Evolutionary conservation across 2,113 vertebrate species (phyloP).

Genomic region (Zosterops borbonicus): DNA sequence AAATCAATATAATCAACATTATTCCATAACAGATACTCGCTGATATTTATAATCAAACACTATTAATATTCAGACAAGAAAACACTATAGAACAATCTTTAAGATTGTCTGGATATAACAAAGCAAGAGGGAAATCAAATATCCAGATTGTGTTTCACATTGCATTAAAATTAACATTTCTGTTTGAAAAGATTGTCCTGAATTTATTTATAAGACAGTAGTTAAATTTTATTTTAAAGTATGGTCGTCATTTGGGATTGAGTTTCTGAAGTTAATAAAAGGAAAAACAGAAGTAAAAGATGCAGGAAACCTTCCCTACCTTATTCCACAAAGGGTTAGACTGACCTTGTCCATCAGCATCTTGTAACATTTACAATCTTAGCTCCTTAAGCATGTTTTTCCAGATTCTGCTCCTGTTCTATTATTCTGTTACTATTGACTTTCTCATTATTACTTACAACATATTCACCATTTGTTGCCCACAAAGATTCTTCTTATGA

Average conservation of each 20-base stretch:
- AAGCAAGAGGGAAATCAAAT: neutral
- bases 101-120: neutral
- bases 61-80: neutral
- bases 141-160: neutral
- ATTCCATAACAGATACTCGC: neutral
- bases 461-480: neutral
- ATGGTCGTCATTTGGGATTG: neutral
- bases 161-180: neutral
- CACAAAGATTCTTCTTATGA: neutral
- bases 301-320: neutral
- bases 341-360: neutral
- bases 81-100: neutral
- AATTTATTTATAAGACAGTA: neutral
- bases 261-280: neutral
- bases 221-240: neutral
- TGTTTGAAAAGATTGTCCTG: neutral
- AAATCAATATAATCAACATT: neutral
- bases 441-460: neutral
- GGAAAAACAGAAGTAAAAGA: neutral
- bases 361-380: neutral
- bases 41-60: neutral
- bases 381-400: neutral
- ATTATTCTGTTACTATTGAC: neutral
- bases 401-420: neutral
- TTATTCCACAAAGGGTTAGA: neutral